Base-by-base conservation (phyloP, 2,113 vertebrate species). In the Heterochromis multidens region DNA sequence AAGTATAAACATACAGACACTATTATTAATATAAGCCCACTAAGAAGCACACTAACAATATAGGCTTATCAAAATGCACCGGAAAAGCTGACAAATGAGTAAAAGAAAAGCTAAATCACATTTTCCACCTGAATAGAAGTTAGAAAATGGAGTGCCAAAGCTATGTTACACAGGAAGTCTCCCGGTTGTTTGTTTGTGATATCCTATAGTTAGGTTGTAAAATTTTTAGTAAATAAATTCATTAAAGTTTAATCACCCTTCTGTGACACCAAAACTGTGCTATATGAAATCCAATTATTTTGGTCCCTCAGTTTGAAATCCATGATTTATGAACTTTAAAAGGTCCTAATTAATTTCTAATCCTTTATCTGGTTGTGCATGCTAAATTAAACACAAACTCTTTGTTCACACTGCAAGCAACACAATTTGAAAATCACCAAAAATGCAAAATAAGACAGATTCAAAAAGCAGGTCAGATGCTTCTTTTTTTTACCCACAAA, bases 1-100 rank as follows among this genome's bases (percentile, higher is more conserved):
- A 91, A 89, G 74, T 70, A 89, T 79, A 80, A 89, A 94, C 86
- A 82, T 72, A 92, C 70, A 84, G 76, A 91, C 86, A 70, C 52
- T 57, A 60, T 49, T 80, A 81, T 63, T 23, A 16, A 23, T 81
- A 59, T 80, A 89, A 63, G 77, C 13, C 82, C 80, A 61, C 29
- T 78, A 90, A 88, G 86, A 86, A 86, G 79, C 86, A 91, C 90
- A 90, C 1, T 79, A 88, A 77, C 80, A 81, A 72, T 79, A 88
- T 63, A 82, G 81, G 87, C 60, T 12, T 88, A 79, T 80, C 49
- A 85, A 86, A 91, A 82, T 58, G 78, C 33, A 74, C 43, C 7
- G 43, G 27, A 54, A 74, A 74, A 74, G 58, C 82, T 31, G 31
- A 88, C 43, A 70, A 80, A 88, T 83, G 77, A 86, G 17, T 33